Conservation (phyloP, 1,140 invertebrate genomes). For the Drosophila jambulina region DNA sequence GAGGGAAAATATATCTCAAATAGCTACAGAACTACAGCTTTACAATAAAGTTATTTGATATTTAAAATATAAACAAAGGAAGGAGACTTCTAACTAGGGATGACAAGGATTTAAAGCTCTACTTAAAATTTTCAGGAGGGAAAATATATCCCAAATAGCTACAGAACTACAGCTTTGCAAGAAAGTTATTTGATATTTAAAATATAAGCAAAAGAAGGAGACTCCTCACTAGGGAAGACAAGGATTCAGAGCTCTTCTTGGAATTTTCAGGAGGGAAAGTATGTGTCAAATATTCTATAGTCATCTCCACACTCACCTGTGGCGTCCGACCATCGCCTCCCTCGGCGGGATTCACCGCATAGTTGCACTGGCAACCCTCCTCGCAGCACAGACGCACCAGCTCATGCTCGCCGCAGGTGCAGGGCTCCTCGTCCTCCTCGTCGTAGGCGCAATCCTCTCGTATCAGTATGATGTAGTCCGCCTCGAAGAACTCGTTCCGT, state of each 20-base stretch:
- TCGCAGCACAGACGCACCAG: conserved; percentile 89
- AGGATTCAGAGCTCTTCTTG: no score
- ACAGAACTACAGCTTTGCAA: no score
- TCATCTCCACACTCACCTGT: conserved; percentile 66
- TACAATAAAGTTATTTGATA: no score
- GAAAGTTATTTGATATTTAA: background rate
- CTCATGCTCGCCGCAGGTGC: conserved; percentile 91
- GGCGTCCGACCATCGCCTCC: conserved; percentile 80
- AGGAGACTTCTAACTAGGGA: no score
- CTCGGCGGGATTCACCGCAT: conserved; percentile 76
- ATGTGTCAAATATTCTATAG: background rate
- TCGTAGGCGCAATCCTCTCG: conserved; percentile 93
- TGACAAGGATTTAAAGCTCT: background rate
- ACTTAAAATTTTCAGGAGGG: no score
- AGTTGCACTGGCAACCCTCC: conserved; percentile 87
- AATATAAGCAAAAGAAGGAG: background rate
- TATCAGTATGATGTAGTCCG: conserved; percentile 94
- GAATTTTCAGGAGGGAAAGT: no score
- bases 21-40: no score
- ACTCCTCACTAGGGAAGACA: background rate
- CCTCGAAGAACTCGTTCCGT: conserved; percentile 94
- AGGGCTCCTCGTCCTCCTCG: conserved; percentile 90
- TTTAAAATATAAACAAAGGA: no score
- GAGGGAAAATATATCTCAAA: no score
- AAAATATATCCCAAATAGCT: background rate